Evolutionary conservation across 2,888 invertebrate species (phyloP), one percentile per base, ranked within the genome.

Genomic region (Dioctria rufipes): DNA sequence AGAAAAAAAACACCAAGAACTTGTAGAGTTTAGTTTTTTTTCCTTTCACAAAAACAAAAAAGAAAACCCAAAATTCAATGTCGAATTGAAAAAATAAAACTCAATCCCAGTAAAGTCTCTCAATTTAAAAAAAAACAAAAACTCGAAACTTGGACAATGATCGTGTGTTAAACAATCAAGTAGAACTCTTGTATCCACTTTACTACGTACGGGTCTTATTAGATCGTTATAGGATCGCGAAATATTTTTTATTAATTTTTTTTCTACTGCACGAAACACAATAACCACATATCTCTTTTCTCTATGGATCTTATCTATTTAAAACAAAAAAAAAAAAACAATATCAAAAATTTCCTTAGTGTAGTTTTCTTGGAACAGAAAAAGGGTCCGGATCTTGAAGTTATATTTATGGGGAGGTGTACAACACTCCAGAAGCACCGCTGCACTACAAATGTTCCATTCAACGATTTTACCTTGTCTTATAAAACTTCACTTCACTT

Each of bases 371-470:
- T 54, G 71, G 71, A 71, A 71, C 71, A 71, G 46, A 46, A 25
- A 25, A 25, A 25, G 25, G 71, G 54, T 54, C 25, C 71, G 39
- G 63, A 71, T 71, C 71, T 75, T 25, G 25, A 75, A 75, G 75
- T 61, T 75, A 75, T 75, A 25, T 25, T 25, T 25, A 25, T 25
- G 25, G 25, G 75, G 75, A 75, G 75, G 60, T 75, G 75, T 86
- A 86, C 86, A 86, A 87, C 88, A 87, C 87, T 85, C 84, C 85
- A 85, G 85, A 85, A 86, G 85, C 86, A 86, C 87, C 86, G 88
- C 87, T 88, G 87, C 86, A 86, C 85, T 88, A 88, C 88, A 88
- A 89, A 89, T 89, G 89, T 88, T 89, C 86, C 87, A 84, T 84
- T 86, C 85, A 85, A 84, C 85, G 86, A 85, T 86, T 86, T 86